Base-by-base conservation (phyloP, 2,113 vertebrate genomes). In the Ardeotis arabs region DNA sequence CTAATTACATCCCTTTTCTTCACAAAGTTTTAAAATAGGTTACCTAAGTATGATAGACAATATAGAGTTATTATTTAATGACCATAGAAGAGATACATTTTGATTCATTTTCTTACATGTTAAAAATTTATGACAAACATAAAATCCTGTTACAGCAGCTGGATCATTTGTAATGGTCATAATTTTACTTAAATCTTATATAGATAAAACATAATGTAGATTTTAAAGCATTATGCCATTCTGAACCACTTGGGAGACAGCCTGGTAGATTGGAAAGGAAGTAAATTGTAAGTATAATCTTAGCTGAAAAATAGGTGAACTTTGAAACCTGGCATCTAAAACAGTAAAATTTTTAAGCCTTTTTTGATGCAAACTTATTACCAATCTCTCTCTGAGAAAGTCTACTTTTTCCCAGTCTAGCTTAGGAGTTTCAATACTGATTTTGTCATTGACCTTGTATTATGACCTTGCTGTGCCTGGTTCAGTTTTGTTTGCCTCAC, bases 111-210 rank as follows among this genome's bases (percentile, higher is more conserved):
- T 96, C 94, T 87, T 89, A 75, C 0, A 4, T 82, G 70, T 95
- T 95, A 97, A 96, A 96, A 96, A 96, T 97, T 96, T 95, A 96
- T 95, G 90, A 63, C 95, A 92, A 97, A 97, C 94, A 97, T 96
- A 96, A 97, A 97, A 96, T 53, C 84, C 66, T 82, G 35, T 89
- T 96, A 95, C 39, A 95, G 89, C 58, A 45, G 45, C 59, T 78
- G 31, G 67, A 87, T 95, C 83, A 91, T 97, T 95, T 89, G 87
- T 95, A 93, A 96, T 82, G 89, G 90, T 94, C 95, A 93, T 96
- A 93, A 95, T 95, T 95, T 96, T 72, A 89, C 91, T 97, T 95
- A 96, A 97, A 96, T 93, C 74, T 91, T 72, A 93, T 94, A 89
- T 89, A 95, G 95, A 96, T 91, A 93, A 95, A 97, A 94, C 69